A percentile compares a stretch with the other conserved stretches of the same genome.
Evolutionary conservation across 2,797 vertebrate genomes (phyloP).

Genomic region (Taeniopygia guttata): DNA sequence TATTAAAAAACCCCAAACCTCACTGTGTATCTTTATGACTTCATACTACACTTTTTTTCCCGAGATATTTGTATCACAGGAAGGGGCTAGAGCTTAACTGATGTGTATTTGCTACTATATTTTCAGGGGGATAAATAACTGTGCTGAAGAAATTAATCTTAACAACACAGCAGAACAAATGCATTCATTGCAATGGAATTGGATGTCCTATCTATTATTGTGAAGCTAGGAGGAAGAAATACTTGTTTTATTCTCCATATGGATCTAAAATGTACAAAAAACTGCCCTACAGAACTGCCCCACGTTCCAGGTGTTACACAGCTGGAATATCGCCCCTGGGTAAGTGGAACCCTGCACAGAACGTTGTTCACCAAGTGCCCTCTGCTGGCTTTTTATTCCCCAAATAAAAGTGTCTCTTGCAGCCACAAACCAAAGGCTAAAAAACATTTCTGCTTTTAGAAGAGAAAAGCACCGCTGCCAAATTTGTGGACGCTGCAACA

Average conservation of each 20-base stretch:
- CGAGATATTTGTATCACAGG: neutral
- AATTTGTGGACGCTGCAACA: neutral
- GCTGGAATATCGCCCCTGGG: neutral
- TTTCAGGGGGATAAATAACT: neutral
- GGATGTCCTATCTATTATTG: neutral
- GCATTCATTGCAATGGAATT: neutral
- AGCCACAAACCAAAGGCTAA: neutral
- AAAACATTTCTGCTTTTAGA: neutral
- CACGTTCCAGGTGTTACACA: neutral
- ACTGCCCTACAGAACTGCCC: neutral
- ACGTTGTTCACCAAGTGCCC: neutral
- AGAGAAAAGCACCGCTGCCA: neutral
- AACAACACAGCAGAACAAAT: neutral
- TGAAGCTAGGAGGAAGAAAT: neutral
- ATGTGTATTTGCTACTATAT: neutral
- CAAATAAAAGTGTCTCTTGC: rapidly evolving
- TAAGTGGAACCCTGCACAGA: neutral
- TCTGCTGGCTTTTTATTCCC: neutral
- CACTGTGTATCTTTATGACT: neutral
- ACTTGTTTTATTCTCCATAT: neutral
- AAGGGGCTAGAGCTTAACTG: neutral
- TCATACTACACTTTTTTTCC: neutral
- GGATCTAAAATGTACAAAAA: neutral
- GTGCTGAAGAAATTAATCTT: neutral
- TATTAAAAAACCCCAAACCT: neutral